Evolutionary conservation across 2,113 vertebrate species (phyloP).

Genomic region (cattle (Bos taurus)): ARS-UCD2.0 NC_037356.1:32681501-32682000

Average conservation of each 20-base stretch:
- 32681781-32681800: slow-evolving; percentile 65
- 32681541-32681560: slow-evolving; percentile 37
- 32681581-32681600: slow-evolving; percentile 45
- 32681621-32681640: slow-evolving; percentile 30
- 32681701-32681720: not conserved
- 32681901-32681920: not conserved
- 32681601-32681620: slow-evolving; percentile 42
- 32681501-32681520: not conserved
- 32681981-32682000: not conserved
- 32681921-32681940: slow-evolving; percentile 28
- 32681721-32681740: slow-evolving; percentile 80
- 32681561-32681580: slow-evolving; percentile 48
- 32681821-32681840: slow-evolving; percentile 34
- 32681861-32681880: slow-evolving; percentile 62
- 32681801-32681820: slow-evolving; percentile 64
- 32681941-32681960: slow-evolving; percentile 61
- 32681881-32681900: not conserved
- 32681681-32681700: slow-evolving; percentile 50
- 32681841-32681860: slow-evolving; percentile 54
- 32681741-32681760: slow-evolving; percentile 72
- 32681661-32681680: slow-evolving; percentile 52
- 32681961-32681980: not conserved
- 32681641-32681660: slow-evolving; percentile 17
- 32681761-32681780: slow-evolving; percentile 59
- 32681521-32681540: not conserved